These are phyloP conservation scores for Tenrec ecaudatus DNA, from an alignment of 2,113 vertebrate species.

Conservation along the genomic window DNA sequence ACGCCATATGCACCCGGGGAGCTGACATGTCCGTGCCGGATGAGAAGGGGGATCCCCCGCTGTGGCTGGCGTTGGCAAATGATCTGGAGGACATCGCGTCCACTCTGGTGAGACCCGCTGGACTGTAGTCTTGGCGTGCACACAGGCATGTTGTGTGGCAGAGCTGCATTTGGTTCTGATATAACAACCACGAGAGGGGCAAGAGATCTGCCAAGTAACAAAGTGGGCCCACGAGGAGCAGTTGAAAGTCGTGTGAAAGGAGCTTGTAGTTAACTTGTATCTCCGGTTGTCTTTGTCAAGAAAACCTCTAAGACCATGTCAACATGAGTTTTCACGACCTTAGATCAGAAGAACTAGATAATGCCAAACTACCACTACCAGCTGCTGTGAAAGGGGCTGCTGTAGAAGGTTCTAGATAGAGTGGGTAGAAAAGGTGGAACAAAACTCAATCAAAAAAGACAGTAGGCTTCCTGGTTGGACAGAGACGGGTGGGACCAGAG, in stretches of 20 bases:
- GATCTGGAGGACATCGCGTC: constrained; percentile 97
- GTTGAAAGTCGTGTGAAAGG: not conserved
- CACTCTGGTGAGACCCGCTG: constrained; percentile 92
- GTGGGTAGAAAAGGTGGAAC: too few relatives aligned
- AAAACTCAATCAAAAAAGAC: too few relatives aligned
- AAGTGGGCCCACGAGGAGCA: not conserved
- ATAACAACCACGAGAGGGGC: not conserved
- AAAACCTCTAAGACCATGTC: not conserved
- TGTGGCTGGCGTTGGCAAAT: constrained; percentile 95
- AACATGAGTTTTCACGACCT: too few relatives aligned
- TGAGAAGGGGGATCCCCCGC: constrained; percentile 95
- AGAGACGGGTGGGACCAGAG: too few relatives aligned
- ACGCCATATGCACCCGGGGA: constrained; percentile 97
- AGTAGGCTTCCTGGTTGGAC: too few relatives aligned
- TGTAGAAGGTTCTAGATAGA: too few relatives aligned
- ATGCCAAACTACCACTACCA: too few relatives aligned
- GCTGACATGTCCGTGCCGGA: constrained; percentile 98
- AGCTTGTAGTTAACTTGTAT: not conserved
- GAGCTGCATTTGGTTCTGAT: not conserved
- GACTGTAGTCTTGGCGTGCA: not conserved
- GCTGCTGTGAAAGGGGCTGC: too few relatives aligned
- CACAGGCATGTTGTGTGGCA: not conserved
- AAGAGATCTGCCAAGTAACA: not conserved
- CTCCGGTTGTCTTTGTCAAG: not conserved
- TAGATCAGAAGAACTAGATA: too few relatives aligned